These are phyloP conservation scores for Pavo muticus DNA, from an alignment of 2,113 vertebrate species.

Conservation along the genomic window DNA sequence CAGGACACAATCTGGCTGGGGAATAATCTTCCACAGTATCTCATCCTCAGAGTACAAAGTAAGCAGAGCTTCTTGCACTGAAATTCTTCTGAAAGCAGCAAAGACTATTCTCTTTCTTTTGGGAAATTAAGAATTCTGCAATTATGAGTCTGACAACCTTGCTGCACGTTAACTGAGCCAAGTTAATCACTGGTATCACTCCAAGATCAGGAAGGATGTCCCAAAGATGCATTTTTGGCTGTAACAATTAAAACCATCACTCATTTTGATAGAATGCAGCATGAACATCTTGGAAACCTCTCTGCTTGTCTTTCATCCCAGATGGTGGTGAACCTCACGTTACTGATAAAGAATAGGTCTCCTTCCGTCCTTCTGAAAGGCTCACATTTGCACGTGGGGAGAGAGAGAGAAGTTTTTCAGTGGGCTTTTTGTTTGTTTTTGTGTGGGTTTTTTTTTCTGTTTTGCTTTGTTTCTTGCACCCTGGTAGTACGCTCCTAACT, in stretches of 20 bases:
- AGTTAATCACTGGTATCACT: neutral
- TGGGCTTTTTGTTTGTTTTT: neutral
- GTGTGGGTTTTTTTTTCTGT: neutral
- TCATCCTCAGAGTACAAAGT: neutral
- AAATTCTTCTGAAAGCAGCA: neutral
- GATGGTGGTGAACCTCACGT: neutral
- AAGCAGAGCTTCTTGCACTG: neutral
- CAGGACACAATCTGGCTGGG: neutral
- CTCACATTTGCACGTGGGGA: neutral
- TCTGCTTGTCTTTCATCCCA: neutral
- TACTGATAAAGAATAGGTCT: neutral
- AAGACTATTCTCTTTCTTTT: neutral
- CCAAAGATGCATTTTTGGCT: constrained; percentile 13
- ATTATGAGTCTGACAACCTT: neutral
- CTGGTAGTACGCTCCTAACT: neutral
- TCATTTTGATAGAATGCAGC: neutral
- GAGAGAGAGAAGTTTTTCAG: neutral
- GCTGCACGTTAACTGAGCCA: neutral
- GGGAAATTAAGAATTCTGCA: constrained; percentile 24
- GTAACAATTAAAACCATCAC: neutral
- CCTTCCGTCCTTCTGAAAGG: neutral
- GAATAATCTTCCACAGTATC: neutral
- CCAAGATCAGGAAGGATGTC: neutral
- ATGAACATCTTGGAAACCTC: neutral
- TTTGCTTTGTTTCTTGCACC: neutral